phyloP scores from a whole-genome alignment of 2,797 vertebrate genomes.

The Phalanger gymnotis region DNA sequence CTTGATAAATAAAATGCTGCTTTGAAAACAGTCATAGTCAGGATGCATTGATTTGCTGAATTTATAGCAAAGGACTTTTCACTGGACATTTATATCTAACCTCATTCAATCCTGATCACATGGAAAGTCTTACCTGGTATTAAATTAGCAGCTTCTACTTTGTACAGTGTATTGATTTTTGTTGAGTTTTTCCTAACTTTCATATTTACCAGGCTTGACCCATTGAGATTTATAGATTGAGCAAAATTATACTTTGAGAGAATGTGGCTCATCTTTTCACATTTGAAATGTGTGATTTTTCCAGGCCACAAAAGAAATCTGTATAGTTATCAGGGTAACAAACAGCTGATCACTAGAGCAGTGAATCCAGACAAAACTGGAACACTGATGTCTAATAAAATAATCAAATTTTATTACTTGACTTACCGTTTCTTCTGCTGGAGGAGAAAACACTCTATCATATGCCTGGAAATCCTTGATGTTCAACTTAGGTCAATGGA shows the following conservation, averaged over 20 bases:
- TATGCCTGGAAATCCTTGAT: constrained; percentile 56
- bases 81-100: background rate
- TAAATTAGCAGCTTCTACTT: constrained; percentile 40
- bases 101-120: background rate
- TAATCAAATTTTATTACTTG: constrained; percentile 46
- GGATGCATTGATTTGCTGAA: background rate
- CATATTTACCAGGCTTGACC: constrained; percentile 30
- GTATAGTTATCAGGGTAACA: constrained; percentile 6
- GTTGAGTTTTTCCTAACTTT: background rate
- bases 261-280: background rate
- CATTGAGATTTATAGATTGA: constrained; percentile 30
- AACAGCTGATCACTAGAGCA: background rate
- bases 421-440: constrained; percentile 27
- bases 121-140: background rate
- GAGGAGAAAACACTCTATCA: constrained; percentile 22
- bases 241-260: constrained; percentile 5
- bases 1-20: background rate
- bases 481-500: constrained; percentile 61
- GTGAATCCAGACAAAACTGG: constrained; percentile 29
- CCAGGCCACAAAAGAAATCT: constrained; percentile 52
- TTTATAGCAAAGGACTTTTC: background rate
- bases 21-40: background rate
- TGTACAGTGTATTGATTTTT: background rate
- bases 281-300: constrained; percentile 34
- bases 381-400: constrained; percentile 58